A percentile compares a stretch with the other conserved stretches of the same genome.
Evolutionary conservation across 2,888 invertebrate species (phyloP).

Genomic region (Tribolium freemani): DNA sequence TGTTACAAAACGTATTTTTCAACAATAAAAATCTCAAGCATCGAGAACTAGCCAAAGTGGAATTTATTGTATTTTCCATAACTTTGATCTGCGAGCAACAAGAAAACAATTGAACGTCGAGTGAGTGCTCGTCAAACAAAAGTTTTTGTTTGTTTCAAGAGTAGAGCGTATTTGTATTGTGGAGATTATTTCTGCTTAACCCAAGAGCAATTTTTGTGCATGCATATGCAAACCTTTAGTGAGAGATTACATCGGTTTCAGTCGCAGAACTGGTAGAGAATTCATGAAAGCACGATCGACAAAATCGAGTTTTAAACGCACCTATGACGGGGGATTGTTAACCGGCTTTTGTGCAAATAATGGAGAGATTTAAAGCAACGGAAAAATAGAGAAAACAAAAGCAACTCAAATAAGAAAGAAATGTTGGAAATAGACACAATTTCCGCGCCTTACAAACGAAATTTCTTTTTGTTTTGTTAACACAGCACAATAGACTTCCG

Average conservation of each 20-base stretch:
- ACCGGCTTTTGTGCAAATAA: not conserved
- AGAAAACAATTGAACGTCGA: slow-evolving; percentile 32
- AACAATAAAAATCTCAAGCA: not conserved
- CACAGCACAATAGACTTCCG: too few relatives aligned
- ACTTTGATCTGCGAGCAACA: slow-evolving; percentile 35
- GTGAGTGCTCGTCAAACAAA: slow-evolving; percentile 36
- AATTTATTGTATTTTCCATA: slow-evolving; percentile 30
- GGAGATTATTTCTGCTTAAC: slow-evolving; percentile 10
- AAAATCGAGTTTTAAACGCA: not conserved
- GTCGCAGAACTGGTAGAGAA: not conserved
- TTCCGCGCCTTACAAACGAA: too few relatives aligned
- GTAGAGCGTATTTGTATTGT: slow-evolving; percentile 16
- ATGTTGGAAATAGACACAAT: too few relatives aligned
- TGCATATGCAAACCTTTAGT: not conserved
- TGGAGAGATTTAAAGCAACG: not conserved
- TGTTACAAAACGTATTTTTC: not conserved
- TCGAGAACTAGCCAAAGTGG: slow-evolving; percentile 20
- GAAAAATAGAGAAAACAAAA: too few relatives aligned
- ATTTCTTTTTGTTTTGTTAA: too few relatives aligned
- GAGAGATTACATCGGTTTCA: not conserved
- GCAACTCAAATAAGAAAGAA: too few relatives aligned
- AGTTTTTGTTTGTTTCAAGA: slow-evolving; percentile 28
- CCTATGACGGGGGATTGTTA: not conserved
- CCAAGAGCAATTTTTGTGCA: not conserved
- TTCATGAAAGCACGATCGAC: not conserved